These are phyloP conservation scores for Zelleria hepariella DNA, from an alignment of 2,888 invertebrate species.

Conservation along the genomic window DNA sequence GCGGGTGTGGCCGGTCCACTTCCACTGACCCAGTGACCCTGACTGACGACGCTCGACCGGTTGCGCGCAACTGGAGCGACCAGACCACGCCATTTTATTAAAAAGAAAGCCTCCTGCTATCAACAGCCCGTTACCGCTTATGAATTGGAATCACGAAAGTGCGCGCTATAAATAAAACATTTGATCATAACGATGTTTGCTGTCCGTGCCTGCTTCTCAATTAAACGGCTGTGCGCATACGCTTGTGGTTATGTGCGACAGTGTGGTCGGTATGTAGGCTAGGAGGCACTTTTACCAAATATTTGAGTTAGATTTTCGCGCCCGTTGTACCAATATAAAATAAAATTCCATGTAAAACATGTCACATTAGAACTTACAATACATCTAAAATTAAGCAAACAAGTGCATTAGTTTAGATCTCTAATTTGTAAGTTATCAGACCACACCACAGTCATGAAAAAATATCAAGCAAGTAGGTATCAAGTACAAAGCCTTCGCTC, in stretches of 20 bases:
- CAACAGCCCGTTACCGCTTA: not conserved
- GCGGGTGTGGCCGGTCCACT: slow-evolving; percentile 33
- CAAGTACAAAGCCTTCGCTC: too few relatives aligned
- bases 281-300: too few relatives aligned
- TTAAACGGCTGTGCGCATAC: not conserved
- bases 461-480: too few relatives aligned
- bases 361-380: too few relatives aligned
- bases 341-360: too few relatives aligned
- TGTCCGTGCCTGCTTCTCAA: not conserved
- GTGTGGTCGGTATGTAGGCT: too few relatives aligned
- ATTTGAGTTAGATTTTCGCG: too few relatives aligned
- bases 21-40: slow-evolving; percentile 63
- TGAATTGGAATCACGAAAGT: not conserved
- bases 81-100: not conserved
- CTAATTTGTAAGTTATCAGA: too few relatives aligned
- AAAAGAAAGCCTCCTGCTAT: slow-evolving; percentile 5
- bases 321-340: too few relatives aligned
- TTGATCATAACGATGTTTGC: not conserved
- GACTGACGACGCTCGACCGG: slow-evolving; percentile 36
- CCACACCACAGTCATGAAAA: too few relatives aligned
- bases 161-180: not conserved
- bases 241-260: not conserved
- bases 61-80: slow-evolving; percentile 41
- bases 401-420: too few relatives aligned
- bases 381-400: too few relatives aligned